Percentiles rank a stretch among this genome's conserved stretches.
Conservation (phyloP, 2,888 invertebrate genomes). For the Arenicola marina region DNA sequence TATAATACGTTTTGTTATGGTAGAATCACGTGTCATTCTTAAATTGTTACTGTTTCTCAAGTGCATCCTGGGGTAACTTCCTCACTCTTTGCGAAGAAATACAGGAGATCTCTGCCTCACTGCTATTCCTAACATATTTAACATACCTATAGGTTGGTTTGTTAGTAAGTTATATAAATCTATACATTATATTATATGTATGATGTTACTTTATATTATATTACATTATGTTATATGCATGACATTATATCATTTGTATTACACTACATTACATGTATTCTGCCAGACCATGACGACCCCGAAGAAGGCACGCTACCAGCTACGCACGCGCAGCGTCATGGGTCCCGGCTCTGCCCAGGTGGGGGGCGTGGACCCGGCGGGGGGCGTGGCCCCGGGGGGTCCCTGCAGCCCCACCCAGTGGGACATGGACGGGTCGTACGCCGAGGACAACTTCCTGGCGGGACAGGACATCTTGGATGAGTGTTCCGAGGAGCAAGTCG, state of each 20-base stretch:
- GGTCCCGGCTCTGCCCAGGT: background rate
- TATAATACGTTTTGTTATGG: no score
- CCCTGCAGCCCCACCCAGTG: background rate
- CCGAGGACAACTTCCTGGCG: constrained; percentile 3
- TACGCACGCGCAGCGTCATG: constrained; percentile 39
- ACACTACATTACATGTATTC: constrained; percentile 1
- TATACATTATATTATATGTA: background rate
- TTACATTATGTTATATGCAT: background rate
- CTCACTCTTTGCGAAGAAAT: no score
- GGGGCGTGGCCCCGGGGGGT: background rate
- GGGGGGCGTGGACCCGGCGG: background rate
- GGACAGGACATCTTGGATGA: constrained; percentile 3
- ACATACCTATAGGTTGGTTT: no score
- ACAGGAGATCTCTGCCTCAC: no score
- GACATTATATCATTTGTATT: background rate
- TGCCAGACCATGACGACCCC: constrained; percentile 44
- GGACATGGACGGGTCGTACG: no score
- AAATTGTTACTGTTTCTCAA: no score
- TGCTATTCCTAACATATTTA: no score
- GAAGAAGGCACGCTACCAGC: constrained; percentile 35
- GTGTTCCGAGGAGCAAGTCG: constrained; percentile 5
- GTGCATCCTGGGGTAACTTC: no score
- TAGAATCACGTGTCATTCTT: no score
- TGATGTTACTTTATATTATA: constrained; percentile 3
- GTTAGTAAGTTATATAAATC: background rate